Evolutionary conservation across 2,888 invertebrate genomes (phyloP).

Genomic region (Schizotus pectinicornis): DNA sequence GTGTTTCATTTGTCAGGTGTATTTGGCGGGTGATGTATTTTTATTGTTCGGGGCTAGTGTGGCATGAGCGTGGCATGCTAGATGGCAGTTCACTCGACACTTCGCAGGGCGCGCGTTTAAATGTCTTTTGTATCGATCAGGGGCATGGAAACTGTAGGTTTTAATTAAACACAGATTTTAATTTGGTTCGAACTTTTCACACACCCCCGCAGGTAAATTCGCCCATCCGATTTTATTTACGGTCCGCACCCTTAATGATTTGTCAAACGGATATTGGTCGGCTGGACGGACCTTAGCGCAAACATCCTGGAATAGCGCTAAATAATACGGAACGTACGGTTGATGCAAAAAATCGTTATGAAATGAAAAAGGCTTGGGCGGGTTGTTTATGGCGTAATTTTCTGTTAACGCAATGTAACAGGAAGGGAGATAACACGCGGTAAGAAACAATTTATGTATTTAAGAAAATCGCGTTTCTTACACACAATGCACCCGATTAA

Average conservation of each 20-base stretch:
- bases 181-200: slow-evolving; percentile 40
- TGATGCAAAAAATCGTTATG: slow-evolving; percentile 37
- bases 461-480: slow-evolving; percentile 46
- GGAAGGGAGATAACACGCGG: slow-evolving; percentile 47
- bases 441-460: slow-evolving; percentile 48
- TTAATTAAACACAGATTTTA: slow-evolving; percentile 54
- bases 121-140: slow-evolving; percentile 55
- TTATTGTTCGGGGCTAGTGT: slow-evolving; percentile 55
- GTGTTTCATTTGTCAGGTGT: slow-evolving; percentile 61
- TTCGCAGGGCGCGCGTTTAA: slow-evolving; percentile 49
- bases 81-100: slow-evolving; percentile 53
- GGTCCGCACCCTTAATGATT: too few relatives aligned
- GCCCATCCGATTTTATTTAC: slow-evolving; percentile 4
- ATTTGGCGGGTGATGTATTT: slow-evolving; percentile 58
- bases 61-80: slow-evolving; percentile 53
- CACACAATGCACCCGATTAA: slow-evolving; percentile 49
- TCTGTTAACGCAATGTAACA: slow-evolving; percentile 43
- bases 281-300: too few relatives aligned
- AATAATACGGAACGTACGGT: too few relatives aligned
- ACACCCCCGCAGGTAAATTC: slow-evolving; percentile 29
- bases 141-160: slow-evolving; percentile 43
- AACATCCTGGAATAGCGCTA: too few relatives aligned
- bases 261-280: too few relatives aligned
- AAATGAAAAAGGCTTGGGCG: slow-evolving; percentile 40
- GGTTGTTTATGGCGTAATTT: slow-evolving; percentile 41